phyloP scores from a whole-genome alignment of 2,888 invertebrate genomes.

The Loripinus fragilis region DNA sequence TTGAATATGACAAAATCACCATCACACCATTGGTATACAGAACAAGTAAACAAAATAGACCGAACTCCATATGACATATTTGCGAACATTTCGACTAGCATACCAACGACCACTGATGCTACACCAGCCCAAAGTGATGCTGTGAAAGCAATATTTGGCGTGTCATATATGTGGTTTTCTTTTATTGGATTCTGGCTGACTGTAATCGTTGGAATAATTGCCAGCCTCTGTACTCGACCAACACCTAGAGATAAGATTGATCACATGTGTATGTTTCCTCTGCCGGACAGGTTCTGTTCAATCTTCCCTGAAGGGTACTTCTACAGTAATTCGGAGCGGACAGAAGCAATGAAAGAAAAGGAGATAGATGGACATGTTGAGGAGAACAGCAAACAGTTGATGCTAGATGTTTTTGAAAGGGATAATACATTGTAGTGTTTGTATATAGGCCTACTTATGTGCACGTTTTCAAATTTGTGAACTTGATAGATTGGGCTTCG shows the following conservation, averaged over 20 bases:
- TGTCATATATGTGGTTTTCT: conserved; percentile 33
- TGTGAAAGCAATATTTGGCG: conserved; percentile 24
- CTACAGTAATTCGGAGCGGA: neutral
- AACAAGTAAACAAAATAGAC: neutral
- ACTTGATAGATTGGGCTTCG: too few relatives aligned
- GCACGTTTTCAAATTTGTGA: too few relatives aligned
- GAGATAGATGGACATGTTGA: neutral
- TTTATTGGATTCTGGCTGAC: conserved; percentile 33
- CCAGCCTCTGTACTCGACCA: conserved; percentile 28
- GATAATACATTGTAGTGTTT: neutral
- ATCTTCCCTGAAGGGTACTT: neutral
- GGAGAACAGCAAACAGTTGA: neutral
- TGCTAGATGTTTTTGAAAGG: neutral
- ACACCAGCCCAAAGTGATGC: neutral
- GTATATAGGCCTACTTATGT: too few relatives aligned
- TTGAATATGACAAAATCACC: neutral
- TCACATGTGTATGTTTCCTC: neutral
- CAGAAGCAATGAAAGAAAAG: neutral
- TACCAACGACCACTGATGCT: neutral
- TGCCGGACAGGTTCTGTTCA: neutral
- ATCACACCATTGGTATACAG: neutral
- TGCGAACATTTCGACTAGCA: neutral
- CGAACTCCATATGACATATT: neutral
- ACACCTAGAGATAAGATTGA: neutral
- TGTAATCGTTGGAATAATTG: conserved; percentile 18